Percentiles rank a stretch among this genome's conserved stretches.
Evolutionary conservation across 2,797 vertebrate genomes (phyloP).

Genomic region (Sphaeramia orbicularis): DNA sequence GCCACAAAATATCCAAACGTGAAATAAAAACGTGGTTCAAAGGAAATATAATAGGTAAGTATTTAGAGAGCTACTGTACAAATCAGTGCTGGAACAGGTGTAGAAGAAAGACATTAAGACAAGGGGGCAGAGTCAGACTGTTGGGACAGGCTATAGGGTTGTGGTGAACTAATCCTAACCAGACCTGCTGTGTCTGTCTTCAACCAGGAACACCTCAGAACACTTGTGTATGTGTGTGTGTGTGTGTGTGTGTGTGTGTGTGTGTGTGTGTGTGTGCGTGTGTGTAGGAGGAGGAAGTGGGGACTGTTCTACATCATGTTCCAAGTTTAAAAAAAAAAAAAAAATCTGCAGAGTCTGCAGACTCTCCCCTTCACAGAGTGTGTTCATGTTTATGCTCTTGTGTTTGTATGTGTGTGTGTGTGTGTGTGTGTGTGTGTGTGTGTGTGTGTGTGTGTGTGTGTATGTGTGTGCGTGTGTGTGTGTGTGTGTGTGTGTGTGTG

Average conservation of each 20-base stretch:
- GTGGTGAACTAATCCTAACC: conserved; percentile 76
- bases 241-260: conserved; percentile 47
- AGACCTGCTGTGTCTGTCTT: conserved; percentile 80
- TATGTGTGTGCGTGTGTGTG: conserved; percentile 6
- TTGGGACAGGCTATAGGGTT: conserved; percentile 43
- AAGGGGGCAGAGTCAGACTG: conserved; percentile 42
- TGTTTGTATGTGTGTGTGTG: not conserved
- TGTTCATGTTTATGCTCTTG: conserved; percentile 13
- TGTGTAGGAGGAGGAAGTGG: conserved; percentile 26
- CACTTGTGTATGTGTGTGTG: conserved; percentile 36
- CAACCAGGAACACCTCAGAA: conserved; percentile 79
- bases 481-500: not conserved
- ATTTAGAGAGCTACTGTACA: conserved; percentile 55
- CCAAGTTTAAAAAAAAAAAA: conserved; percentile 35
- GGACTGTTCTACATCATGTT: conserved; percentile 73
- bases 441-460: too few relatives aligned
- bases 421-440: conserved; percentile 7
- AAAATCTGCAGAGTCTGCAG: conserved; percentile 73
- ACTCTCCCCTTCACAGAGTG: conserved; percentile 39
- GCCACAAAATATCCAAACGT: conserved; percentile 59
- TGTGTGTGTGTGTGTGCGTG: conserved; percentile 11
- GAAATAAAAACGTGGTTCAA: conserved; percentile 67
- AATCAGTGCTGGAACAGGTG: conserved; percentile 70
- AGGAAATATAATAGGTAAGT: conserved; percentile 63
- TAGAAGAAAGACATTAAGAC: conserved; percentile 58